Base-by-base conservation (phyloP, 2,888 invertebrate genomes). In the Epistrophella euchroma region DNA sequence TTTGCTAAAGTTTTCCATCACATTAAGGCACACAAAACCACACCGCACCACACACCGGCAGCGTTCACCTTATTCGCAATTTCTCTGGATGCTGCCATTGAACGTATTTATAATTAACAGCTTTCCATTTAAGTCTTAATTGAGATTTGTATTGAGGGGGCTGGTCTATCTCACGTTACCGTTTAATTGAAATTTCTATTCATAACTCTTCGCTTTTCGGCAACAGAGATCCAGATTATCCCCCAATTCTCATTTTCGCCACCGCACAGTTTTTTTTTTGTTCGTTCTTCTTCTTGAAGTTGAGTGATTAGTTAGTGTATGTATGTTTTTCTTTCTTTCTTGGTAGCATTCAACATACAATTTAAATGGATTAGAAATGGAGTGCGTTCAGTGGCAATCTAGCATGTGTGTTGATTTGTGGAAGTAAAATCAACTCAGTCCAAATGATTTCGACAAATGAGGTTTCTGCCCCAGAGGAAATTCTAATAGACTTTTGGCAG, bases 91-190 rank as follows among this genome's bases (percentile, higher is more conserved):
- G 45, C 72, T 66, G 64, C 70, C 64, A 72, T 66, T 55, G 66
- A 78, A 66, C 70, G 81, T 77, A 81, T 77, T 86, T 81, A 28
- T 28, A 86, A 86, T 86, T 86, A 86, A 77, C 81, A 81, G 81
- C 58, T 73, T 71, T 56, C 28, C 74, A 78, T 78, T 81, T 52
- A 64, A 45, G 52, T 66, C 71, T 71, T 74, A 86, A 86, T 86
- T 78, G 76, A 50, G 62, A 45, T 45, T 75, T 37, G 55, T 32
- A 50, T 11, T 17, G 37, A 11, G 15, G 4, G 10, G 22, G 17
- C 28, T 25, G 17, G 40, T 2, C 58, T 52, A 70, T 17, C 66
- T 76, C 73, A 73, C 72, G 75, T 58, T 76, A 50, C 50, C 76
- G 40, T 85, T 80, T 76, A 72, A 85, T 76, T 68, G 85, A 80